These are phyloP conservation scores for Nannobrachium achirus DNA, from an alignment of 2,113 vertebrate species.

Conservation along the genomic window DNA sequence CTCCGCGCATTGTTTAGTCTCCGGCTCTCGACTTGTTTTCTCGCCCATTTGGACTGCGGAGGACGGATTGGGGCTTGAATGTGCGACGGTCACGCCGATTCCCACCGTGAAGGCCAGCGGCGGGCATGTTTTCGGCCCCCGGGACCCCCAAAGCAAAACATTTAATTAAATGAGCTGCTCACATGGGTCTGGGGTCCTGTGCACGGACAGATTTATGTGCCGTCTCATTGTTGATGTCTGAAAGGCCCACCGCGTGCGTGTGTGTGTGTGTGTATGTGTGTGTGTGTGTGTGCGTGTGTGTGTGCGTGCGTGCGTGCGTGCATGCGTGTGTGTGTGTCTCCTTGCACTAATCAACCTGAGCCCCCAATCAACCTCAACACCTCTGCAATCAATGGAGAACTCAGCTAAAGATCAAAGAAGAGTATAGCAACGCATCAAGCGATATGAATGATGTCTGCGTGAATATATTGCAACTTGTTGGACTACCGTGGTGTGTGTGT, in stretches of 20 bases:
- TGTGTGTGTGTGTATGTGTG: too few relatives aligned
- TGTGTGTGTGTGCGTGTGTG: too few relatives aligned
- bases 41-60: conserved; percentile 23
- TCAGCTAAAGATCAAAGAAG: too few relatives aligned
- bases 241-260: conserved; percentile 11
- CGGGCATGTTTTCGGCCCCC: conserved; percentile 58
- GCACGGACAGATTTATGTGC: conserved; percentile 51
- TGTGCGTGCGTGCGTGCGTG: too few relatives aligned
- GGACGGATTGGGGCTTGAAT: conserved; percentile 45
- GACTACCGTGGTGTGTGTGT: too few relatives aligned
- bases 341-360: too few relatives aligned
- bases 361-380: too few relatives aligned
- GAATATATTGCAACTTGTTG: too few relatives aligned
- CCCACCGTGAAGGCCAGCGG: conserved; percentile 33
- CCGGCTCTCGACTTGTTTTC: conserved; percentile 20
- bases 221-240: conserved; percentile 50
- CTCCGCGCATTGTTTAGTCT: conserved; percentile 42
- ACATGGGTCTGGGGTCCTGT: conserved; percentile 24
- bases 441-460: too few relatives aligned
- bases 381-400: too few relatives aligned
- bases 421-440: too few relatives aligned
- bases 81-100: conserved; percentile 43
- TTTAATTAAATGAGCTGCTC: conserved; percentile 60
- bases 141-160: conserved; percentile 40
- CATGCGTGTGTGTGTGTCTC: too few relatives aligned